A percentile compares a stretch with the other conserved stretches of the same genome.
Evolutionary conservation across 1,140 invertebrate genomes (phyloP).

Genomic region (Mactra quadrangularis): DNA sequence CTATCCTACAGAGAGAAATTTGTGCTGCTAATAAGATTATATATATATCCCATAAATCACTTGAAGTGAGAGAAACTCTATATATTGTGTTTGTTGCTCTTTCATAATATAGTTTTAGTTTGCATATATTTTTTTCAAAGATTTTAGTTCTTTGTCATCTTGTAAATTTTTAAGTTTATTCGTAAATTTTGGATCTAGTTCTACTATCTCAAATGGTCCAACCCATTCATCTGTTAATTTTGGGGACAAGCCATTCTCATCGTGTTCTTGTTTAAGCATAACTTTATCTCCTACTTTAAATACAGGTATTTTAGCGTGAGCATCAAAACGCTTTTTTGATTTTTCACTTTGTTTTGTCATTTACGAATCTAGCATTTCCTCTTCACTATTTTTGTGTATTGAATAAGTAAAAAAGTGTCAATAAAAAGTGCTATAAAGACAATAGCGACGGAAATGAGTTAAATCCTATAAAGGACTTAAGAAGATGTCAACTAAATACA

Average conservation of each 20-base stretch:
- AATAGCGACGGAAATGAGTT: too few relatives aligned
- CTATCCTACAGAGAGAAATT: too few relatives aligned
- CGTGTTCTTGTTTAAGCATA: slow-evolving; percentile 5
- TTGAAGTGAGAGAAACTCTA: too few relatives aligned
- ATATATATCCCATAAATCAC: too few relatives aligned
- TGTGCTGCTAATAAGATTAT: too few relatives aligned
- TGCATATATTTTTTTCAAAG: slow-evolving; percentile 31
- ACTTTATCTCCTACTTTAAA: slow-evolving; percentile 32
- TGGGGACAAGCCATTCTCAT: slow-evolving; percentile 15
- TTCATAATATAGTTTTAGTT: slow-evolving; percentile 38
- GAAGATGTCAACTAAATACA: too few relatives aligned
- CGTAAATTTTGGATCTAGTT: slow-evolving; percentile 35
- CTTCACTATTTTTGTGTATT: too few relatives aligned
- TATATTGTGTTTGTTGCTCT: too few relatives aligned
- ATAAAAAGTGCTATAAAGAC: too few relatives aligned
- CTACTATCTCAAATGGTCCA: slow-evolving; percentile 40
- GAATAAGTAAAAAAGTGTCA: too few relatives aligned
- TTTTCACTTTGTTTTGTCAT: not conserved
- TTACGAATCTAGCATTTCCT: too few relatives aligned
- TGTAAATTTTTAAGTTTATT: slow-evolving; percentile 32
- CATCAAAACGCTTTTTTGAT: slow-evolving; percentile 3
- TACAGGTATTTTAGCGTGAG: slow-evolving; percentile 11
- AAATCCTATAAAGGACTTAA: too few relatives aligned
- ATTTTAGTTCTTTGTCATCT: slow-evolving; percentile 26
- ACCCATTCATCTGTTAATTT: slow-evolving; percentile 42